A percentile compares a stretch with the other conserved stretches of the same genome.
Evolutionary conservation across 2,888 invertebrate species (phyloP).

Genomic region (Sminthurinus aureus): DNA sequence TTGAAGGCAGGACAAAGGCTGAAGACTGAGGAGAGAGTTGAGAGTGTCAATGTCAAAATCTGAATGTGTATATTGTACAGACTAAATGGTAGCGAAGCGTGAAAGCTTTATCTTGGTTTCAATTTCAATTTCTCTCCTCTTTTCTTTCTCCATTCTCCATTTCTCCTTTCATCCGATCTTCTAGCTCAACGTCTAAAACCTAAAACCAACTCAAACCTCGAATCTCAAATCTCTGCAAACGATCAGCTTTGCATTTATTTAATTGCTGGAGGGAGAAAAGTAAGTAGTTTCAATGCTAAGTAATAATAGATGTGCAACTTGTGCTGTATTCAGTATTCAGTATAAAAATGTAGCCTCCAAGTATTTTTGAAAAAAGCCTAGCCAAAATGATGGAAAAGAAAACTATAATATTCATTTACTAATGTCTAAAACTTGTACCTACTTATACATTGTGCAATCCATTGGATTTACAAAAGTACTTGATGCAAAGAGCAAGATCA

Average conservation of each 20-base stretch:
- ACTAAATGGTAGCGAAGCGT: not conserved
- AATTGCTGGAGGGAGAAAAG: not conserved
- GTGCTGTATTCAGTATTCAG: no score
- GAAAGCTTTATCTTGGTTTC: conserved; percentile 17
- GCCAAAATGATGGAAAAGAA: no score
- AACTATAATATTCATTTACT: not conserved
- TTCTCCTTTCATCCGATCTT: not conserved
- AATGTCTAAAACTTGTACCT: not conserved
- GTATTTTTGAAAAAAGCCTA: no score
- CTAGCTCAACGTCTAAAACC: not conserved
- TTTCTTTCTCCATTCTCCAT: not conserved
- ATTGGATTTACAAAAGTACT: not conserved
- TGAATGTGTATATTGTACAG: not conserved
- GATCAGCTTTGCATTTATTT: not conserved
- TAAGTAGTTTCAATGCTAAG: no score
- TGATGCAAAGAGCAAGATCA: not conserved
- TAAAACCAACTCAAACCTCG: no score
- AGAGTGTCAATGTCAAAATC: not conserved
- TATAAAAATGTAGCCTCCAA: no score
- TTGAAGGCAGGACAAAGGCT: conserved; percentile 10
- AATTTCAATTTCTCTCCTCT: conserved; percentile 2
- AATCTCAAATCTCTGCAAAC: not conserved
- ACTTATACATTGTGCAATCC: not conserved
- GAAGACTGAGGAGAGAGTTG: not conserved
- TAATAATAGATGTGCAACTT: no score